Conservation (phyloP, 2,113 vertebrate genomes). For the Corythaeola cristata region DNA sequence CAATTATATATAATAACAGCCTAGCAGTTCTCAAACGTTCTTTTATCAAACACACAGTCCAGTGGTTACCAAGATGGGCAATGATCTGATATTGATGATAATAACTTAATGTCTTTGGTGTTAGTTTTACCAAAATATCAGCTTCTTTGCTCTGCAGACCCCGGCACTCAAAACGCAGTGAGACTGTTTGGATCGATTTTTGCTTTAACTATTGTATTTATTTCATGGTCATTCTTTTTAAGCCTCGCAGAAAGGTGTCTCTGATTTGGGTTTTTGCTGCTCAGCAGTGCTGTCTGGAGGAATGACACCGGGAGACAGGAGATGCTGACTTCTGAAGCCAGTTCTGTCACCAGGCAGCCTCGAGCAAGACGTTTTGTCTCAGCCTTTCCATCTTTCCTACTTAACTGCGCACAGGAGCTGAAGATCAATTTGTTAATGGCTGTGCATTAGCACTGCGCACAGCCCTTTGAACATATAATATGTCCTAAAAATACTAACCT, state of each 20-base stretch:
- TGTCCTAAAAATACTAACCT: constrained; percentile 37
- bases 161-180: background rate
- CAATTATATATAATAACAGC: constrained; percentile 73
- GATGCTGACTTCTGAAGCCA: constrained; percentile 18
- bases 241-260: background rate
- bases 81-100: constrained; percentile 51
- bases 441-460: background rate
- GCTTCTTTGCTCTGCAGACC: background rate
- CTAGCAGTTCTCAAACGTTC: constrained; percentile 56
- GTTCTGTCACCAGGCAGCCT: background rate
- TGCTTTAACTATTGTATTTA: constrained; percentile 21
- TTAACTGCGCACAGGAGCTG: background rate
- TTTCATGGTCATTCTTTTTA: background rate
- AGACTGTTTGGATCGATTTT: background rate
- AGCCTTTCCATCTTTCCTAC: background rate
- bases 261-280: background rate
- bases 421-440: constrained; percentile 55
- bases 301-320: background rate
- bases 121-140: constrained; percentile 46
- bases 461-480: constrained; percentile 9
- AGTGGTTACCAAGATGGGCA: constrained; percentile 48
- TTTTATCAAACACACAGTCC: constrained; percentile 62
- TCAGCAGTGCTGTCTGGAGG: background rate
- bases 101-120: constrained; percentile 13
- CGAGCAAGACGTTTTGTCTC: background rate